Conservation (phyloP, 2,888 invertebrate species). For the Synanthedon myopaeformis region DNA sequence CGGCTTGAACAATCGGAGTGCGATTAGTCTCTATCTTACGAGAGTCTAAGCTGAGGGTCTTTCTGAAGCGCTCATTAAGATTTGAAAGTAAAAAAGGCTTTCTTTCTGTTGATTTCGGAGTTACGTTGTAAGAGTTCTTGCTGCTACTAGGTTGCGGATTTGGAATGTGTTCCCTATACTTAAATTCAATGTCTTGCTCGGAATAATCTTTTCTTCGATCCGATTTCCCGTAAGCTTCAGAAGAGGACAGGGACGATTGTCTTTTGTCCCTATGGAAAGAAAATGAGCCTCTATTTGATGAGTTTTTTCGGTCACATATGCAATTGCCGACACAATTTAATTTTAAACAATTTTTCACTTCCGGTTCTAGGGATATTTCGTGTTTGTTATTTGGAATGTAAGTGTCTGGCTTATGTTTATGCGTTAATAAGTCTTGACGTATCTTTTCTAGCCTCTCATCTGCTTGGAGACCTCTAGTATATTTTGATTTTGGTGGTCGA, state of each 20-base stretch:
- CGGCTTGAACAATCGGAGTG: conserved; percentile 42
- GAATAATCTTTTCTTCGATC: conserved; percentile 39
- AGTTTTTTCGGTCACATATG: conserved; percentile 50
- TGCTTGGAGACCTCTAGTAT: conserved; percentile 55
- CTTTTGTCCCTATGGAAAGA: conserved; percentile 54
- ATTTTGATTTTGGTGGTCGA: conserved; percentile 56
- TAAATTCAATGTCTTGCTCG: conserved; percentile 61
- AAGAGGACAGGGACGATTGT: conserved; percentile 36
- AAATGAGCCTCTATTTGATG: conserved; percentile 52
- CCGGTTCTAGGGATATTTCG: conserved; percentile 42
- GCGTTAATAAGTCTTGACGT: conserved; percentile 52
- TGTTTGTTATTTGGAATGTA: conserved; percentile 52
- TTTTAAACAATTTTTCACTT: conserved; percentile 37
- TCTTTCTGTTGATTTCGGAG: conserved; percentile 58
- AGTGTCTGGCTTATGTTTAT: conserved; percentile 52
- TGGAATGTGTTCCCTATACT: conserved; percentile 60
- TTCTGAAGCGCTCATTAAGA: conserved; percentile 59
- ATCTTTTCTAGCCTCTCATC: conserved; percentile 61
- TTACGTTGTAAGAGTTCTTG: conserved; percentile 55
- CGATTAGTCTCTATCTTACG: conserved; percentile 55
- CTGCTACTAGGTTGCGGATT: conserved; percentile 53
- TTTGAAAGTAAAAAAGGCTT: conserved; percentile 55
- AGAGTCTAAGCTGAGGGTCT: conserved; percentile 63
- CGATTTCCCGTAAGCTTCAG: conserved; percentile 32
- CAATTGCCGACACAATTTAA: conserved; percentile 53